Evolutionary conservation across 1,140 invertebrate species (phyloP), one percentile per base, ranked within the genome.

Genomic region (Chelonus insularis): DNA sequence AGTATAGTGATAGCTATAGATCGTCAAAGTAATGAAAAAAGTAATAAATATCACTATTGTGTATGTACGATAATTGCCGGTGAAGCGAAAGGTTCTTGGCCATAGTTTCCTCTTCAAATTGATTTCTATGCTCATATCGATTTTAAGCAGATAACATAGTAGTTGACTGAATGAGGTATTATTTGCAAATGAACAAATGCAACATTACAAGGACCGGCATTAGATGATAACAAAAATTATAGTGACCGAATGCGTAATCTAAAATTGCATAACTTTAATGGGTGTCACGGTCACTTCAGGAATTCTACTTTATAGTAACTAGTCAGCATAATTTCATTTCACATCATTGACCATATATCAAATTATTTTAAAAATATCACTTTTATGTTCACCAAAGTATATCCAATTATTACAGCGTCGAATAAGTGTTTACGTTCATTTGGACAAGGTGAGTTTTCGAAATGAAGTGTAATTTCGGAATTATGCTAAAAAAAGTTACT

Each of bases 161-260:
- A 21, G 45, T 29, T 21, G 16, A 34, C 50, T 7, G 50, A 34
- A 14, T 36, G 25, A 52, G 32, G 50, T 52, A 52, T 34, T 34
- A 36, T 52, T 52, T 52, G 12, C 25, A n/a, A 52, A 36, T 52
- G 50, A 11, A 14, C 29, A 14, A 36, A 32, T 20, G 16, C 37
- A 25, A 11, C 7, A 11, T 23, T 20, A 32, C 34, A 12, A 37
- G 12, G 34, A 37, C 57, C 14, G 25, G 36, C 34, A 48, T 58
- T 36, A 50, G 21, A 37, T 60, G 57, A 60, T 60, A 60, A 51
- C 32, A 52, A 51, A 60, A 58, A 60, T 39, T 60, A 41, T 41
- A 39, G 57, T 60, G 12, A 23, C 48, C 48, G 32, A 52, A 60
- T 60, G 29, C 45, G 20, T 37, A 58, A 47, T 58, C 5, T 34